Conservation (phyloP, 2,113 vertebrate genomes). For the Thalassarche chlororhynchos region DNA sequence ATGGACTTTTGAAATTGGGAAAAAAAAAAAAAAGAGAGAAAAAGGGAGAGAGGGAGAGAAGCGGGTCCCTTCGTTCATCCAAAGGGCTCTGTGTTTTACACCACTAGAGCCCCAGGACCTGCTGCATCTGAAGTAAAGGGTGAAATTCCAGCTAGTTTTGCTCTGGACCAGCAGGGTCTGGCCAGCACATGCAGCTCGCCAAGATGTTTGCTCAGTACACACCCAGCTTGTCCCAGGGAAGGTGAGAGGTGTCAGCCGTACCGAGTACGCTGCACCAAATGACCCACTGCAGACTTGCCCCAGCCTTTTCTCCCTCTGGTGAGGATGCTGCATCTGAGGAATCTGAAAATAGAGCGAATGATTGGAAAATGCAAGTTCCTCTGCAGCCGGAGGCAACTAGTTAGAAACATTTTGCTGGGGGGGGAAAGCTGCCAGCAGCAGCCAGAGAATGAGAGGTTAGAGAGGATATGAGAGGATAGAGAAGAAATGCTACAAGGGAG, state of each 20-base stretch:
- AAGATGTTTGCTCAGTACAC: not conserved
- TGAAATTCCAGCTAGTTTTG: not conserved
- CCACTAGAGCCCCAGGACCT: not conserved
- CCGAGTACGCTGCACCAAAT: not conserved
- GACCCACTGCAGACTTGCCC: not conserved
- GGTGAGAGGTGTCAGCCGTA: not conserved
- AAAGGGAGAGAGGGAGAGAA: not conserved
- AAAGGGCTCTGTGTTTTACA: not conserved
- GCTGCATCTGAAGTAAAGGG: not conserved
- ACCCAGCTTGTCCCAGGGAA: not conserved
- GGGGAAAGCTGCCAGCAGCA: not conserved
- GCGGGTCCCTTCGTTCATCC: fast-evolving
- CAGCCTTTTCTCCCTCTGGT: not conserved
- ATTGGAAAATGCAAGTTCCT: not conserved
- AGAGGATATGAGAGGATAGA: not conserved
- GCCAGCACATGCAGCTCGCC: not conserved
- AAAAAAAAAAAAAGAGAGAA: too few relatives aligned
- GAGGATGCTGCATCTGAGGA: not conserved
- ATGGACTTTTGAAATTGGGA: not conserved
- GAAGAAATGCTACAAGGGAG: not conserved
- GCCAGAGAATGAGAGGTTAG: not conserved
- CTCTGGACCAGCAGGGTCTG: not conserved
- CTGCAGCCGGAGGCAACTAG: not conserved
- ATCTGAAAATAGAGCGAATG: not conserved
- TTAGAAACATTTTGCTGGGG: not conserved